Percentiles rank a stretch among this genome's conserved stretches.
Evolutionary conservation across 2,888 invertebrate species (phyloP).

Genomic region (Tetranychus piercei): DNA sequence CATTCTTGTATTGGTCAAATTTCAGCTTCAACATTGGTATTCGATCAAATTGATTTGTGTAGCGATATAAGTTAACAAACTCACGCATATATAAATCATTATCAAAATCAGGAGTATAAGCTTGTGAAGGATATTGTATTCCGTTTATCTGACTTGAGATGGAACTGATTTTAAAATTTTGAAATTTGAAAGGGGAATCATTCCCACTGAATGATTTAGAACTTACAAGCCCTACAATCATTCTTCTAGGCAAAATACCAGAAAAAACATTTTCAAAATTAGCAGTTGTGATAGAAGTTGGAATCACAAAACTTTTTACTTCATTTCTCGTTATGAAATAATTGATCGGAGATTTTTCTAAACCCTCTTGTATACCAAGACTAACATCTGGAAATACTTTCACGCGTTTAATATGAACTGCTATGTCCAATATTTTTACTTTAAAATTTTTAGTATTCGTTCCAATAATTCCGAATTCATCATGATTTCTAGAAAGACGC

Average conservation of each 20-base stretch:
- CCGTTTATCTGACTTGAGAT: not conserved
- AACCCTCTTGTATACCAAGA: not conserved
- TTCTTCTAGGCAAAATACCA: not conserved
- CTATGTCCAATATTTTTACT: not conserved
- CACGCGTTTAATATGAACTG: not conserved
- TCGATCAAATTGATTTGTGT: not conserved
- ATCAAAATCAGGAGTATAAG: not conserved
- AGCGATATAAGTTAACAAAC: not conserved
- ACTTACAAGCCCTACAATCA: not conserved
- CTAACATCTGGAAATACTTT: not conserved
- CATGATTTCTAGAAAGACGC: not conserved
- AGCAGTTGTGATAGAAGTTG: not conserved
- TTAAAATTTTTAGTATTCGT: not conserved
- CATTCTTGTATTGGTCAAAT: not conserved
- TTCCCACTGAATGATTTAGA: not conserved
- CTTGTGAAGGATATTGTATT: not conserved
- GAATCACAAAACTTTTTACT: not conserved
- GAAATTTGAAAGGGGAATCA: not conserved
- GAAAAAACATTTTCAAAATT: not conserved
- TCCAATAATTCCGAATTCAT: not conserved
- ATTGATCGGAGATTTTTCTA: not conserved
- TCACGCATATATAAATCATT: not conserved
- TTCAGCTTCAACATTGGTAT: not conserved
- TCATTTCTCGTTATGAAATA: slow-evolving; percentile 2
- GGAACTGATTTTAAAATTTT: not conserved